Percentiles rank a stretch among this genome's conserved stretches.
phyloP scores from a whole-genome alignment of 2,113 vertebrate genomes.

The Amphiprion ocellaris region DNA sequence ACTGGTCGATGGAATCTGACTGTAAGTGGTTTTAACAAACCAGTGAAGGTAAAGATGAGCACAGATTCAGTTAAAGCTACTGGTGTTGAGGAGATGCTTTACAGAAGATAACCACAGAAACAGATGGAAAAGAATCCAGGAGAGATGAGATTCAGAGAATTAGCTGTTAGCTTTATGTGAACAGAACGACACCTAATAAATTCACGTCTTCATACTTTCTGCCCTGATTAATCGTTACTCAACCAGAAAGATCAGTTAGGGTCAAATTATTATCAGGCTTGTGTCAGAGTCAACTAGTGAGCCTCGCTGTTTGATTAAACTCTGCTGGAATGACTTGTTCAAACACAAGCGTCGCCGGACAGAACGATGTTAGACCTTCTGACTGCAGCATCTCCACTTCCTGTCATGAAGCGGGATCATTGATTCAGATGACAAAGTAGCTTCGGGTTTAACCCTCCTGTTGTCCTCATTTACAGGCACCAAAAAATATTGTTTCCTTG shows the following conservation, averaged over 20 bases:
- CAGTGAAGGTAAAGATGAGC: background rate
- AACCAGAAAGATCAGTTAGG: slow-evolving; percentile 29
- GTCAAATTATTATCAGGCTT: slow-evolving; percentile 35
- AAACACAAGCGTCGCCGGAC: slow-evolving; percentile 42
- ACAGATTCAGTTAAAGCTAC: background rate
- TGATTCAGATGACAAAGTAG: slow-evolving; percentile 6
- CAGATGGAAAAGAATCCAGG: too few species aligned
- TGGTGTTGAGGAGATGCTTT: background rate
- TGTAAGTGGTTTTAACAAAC: background rate
- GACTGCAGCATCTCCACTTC: slow-evolving; percentile 9
- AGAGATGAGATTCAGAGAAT: background rate
- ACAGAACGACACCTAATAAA: background rate
- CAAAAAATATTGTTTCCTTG: too few species aligned
- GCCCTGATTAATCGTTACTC: slow-evolving; percentile 34
- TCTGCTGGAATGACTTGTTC: slow-evolving; percentile 39
- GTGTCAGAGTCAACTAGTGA: slow-evolving; percentile 31
- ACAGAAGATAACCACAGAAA: background rate
- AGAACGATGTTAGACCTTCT: slow-evolving; percentile 8
- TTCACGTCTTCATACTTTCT: slow-evolving; percentile 1
- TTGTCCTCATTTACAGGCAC: too few species aligned
- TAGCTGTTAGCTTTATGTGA: background rate
- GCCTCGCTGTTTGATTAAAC: slow-evolving; percentile 61
- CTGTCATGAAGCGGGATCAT: slow-evolving; percentile 32
- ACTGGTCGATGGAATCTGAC: background rate
- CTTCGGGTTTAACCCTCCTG: background rate